These are phyloP conservation scores for Aleadryas rufinucha DNA, from an alignment of 2,113 vertebrate genomes.

Conservation along the genomic window DNA sequence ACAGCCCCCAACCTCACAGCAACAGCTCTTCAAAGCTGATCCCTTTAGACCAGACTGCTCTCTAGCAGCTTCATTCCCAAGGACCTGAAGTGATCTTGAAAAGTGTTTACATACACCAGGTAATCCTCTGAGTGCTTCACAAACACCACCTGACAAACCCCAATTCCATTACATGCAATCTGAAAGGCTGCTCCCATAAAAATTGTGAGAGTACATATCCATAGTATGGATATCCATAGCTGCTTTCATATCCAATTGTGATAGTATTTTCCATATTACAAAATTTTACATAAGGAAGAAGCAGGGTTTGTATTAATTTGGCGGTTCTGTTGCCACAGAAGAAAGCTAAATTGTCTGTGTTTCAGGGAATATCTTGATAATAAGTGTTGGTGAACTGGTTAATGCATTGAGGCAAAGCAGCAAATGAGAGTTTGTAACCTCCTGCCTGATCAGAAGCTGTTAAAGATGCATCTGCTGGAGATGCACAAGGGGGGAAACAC, in stretches of 20 bases:
- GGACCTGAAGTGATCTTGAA: neutral
- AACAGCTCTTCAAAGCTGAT: neutral
- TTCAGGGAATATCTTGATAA: neutral
- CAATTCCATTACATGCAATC: neutral
- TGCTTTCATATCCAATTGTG: too few species aligned
- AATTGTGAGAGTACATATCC: neutral
- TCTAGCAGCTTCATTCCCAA: neutral
- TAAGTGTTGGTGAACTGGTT: neutral
- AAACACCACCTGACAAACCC: neutral
- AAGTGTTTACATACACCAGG: neutral
- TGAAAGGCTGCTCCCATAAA: neutral
- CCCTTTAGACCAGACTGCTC: fast-evolving
- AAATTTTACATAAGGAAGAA: neutral
- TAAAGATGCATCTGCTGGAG: neutral
- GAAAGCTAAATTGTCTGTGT: neutral
- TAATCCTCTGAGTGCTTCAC: neutral
- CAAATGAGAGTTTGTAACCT: neutral
- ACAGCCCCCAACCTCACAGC: neutral
- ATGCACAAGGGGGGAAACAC: neutral
- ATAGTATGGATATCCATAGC: too few species aligned
- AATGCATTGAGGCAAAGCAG: neutral
- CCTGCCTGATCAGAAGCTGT: neutral
- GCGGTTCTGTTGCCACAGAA: fast-evolving
- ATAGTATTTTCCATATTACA: neutral
- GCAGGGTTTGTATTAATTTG: neutral